Evolutionary conservation across 2,797 vertebrate genomes (phyloP).

Genomic region (Gobionotothen gibberifrons): DNA sequence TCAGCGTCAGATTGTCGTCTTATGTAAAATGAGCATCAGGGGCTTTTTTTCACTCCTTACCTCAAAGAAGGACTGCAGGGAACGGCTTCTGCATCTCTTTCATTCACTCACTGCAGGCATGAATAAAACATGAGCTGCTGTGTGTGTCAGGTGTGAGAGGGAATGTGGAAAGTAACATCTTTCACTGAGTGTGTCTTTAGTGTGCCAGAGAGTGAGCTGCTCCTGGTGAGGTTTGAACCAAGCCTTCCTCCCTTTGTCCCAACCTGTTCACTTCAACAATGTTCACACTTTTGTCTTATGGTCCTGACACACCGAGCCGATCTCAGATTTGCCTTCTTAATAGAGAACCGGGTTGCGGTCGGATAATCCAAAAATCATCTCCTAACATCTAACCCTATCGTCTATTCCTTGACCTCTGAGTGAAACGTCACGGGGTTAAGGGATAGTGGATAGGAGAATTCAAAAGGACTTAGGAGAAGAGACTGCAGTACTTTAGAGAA

Average conservation of each 20-base stretch:
- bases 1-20: constrained; percentile 35
- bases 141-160: constrained; percentile 71
- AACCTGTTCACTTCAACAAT: constrained; percentile 14
- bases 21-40: constrained; percentile 51
- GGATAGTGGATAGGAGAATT: too few relatives aligned
- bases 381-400: too few relatives aligned
- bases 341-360: too few relatives aligned
- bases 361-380: too few relatives aligned
- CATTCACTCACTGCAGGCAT: constrained; percentile 47
- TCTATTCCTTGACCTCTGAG: too few relatives aligned
- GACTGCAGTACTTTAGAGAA: too few relatives aligned
- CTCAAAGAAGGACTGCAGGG: constrained; percentile 56
- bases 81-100: constrained; percentile 43
- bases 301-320: too few relatives aligned
- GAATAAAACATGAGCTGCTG: constrained; percentile 70
- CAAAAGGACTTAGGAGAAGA: too few relatives aligned
- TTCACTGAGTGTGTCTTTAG: constrained; percentile 52
- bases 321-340: too few relatives aligned
- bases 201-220: constrained; percentile 29
- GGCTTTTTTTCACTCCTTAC: constrained; percentile 32
- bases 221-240: constrained; percentile 28
- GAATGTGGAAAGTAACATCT: constrained; percentile 61
- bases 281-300: constrained; percentile 25
- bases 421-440: too few relatives aligned
- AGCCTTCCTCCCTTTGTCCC: constrained; percentile 16